Percentiles rank a stretch among this genome's conserved stretches.
phyloP scores from a whole-genome alignment of 2,113 vertebrate genomes.

The Bubo scandiacus region DNA sequence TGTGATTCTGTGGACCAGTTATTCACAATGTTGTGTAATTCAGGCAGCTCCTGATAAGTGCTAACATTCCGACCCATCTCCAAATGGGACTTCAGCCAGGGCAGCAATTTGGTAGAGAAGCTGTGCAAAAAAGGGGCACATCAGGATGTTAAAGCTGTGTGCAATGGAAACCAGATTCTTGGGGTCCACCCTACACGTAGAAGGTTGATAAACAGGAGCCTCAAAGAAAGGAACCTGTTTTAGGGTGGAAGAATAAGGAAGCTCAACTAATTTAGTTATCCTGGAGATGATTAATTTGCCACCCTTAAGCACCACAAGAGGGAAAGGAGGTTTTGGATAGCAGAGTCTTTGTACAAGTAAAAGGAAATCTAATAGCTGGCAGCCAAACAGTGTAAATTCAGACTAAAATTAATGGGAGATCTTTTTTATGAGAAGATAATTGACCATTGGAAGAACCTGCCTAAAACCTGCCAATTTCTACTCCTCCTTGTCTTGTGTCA shows the following conservation, averaged over 20 bases:
- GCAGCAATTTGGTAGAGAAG: neutral
- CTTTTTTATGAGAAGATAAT: neutral
- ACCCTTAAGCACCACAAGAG: neutral
- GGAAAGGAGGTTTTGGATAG: neutral
- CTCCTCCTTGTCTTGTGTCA: neutral
- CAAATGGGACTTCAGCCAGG: neutral
- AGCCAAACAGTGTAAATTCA: neutral
- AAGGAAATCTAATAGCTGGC: constrained; percentile 10
- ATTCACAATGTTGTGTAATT: neutral
- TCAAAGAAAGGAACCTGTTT: neutral
- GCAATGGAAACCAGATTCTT: neutral
- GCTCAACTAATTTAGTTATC: neutral
- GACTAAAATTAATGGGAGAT: neutral
- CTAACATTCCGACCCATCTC: neutral
- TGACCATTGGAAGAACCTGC: neutral
- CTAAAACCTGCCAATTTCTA: neutral
- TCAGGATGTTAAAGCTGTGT: neutral
- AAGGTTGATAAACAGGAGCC: neutral
- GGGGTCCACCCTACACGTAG: neutral
- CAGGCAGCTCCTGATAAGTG: neutral
- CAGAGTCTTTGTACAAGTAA: neutral
- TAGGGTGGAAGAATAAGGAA: neutral
- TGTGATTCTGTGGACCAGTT: neutral
- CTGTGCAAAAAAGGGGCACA: neutral
- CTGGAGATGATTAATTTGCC: neutral